Conservation (phyloP, 92 coral and sea anemone genomes). For the Meandrina meandrites region DNA sequence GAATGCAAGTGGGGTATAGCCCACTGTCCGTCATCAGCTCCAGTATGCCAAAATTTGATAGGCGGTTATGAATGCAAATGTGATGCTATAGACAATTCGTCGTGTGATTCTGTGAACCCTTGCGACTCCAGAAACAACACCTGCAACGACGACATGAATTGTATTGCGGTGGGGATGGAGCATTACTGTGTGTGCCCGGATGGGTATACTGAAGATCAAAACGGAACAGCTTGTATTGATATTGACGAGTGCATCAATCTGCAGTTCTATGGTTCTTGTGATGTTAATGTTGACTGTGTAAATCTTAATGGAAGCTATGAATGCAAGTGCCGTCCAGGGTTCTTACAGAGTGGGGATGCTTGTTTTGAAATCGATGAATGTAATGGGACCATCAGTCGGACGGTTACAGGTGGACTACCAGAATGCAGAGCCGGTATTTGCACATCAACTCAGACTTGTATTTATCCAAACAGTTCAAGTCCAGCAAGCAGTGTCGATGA, state of each 20-base stretch:
- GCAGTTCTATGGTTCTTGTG: conserved; percentile 48
- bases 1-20: conserved; percentile 54
- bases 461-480: conserved; percentile 38
- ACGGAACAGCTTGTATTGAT: conserved; percentile 57
- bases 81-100: conserved; percentile 49
- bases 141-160: conserved; percentile 59
- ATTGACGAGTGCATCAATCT: conserved; percentile 55
- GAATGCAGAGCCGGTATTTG: conserved; percentile 67
- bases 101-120: conserved; percentile 64
- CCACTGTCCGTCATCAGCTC: conserved; percentile 50
- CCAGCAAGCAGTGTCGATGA: neutral
- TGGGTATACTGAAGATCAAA: conserved; percentile 50
- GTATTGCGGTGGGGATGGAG: conserved; percentile 57
- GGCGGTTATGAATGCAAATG: conserved; percentile 78
- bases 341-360: conserved; percentile 55
- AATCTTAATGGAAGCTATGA: conserved; percentile 61
- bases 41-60: conserved; percentile 60
- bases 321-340: conserved; percentile 65
- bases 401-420: conserved; percentile 39
- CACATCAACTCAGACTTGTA: conserved; percentile 46
- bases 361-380: conserved; percentile 74
- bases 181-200: conserved; percentile 72
- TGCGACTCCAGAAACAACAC: conserved; percentile 55
- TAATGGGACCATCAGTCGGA: conserved; percentile 37
- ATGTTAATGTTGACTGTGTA: conserved; percentile 46